A percentile compares a stretch with the other conserved stretches of the same genome.
Conservation (phyloP, 1,140 invertebrate genomes). For the Cydia strobilella region DNA sequence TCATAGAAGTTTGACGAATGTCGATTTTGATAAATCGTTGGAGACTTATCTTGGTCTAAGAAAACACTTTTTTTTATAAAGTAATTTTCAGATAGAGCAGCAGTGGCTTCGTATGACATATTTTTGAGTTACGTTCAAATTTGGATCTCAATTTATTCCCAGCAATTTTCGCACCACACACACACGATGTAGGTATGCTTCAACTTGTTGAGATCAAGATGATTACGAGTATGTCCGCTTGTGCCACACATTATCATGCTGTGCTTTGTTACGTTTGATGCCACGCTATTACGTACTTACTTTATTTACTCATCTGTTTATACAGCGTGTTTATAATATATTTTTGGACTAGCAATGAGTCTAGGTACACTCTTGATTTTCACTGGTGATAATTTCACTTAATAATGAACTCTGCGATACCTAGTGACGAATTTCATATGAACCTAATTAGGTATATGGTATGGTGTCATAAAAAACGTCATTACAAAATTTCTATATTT, state of each 20-base stretch:
- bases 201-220: slow-evolving; percentile 17
- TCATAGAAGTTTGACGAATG: too few relatives aligned
- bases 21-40: too few relatives aligned
- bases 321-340: not conserved
- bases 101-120: not conserved
- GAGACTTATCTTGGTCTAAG: too few relatives aligned
- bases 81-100: too few relatives aligned
- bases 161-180: not conserved
- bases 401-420: not conserved
- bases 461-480: not conserved
- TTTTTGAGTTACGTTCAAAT: not conserved
- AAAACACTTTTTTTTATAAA: not conserved
- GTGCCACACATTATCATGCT: slow-evolving; percentile 19
- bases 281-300: slow-evolving; percentile 11
- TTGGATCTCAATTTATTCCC: not conserved
- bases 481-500: not conserved
- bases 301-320: slow-evolving; percentile 16
- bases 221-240: slow-evolving; percentile 17
- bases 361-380: not conserved
- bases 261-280: slow-evolving; percentile 8
- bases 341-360: not conserved
- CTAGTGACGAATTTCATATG: not conserved
- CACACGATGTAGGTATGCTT: not conserved
- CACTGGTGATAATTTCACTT: too few relatives aligned
- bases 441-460: not conserved